A percentile compares a stretch with the other conserved stretches of the same genome.
phyloP scores from a whole-genome alignment of 2,888 invertebrate species.

The Unio delphinus region DNA sequence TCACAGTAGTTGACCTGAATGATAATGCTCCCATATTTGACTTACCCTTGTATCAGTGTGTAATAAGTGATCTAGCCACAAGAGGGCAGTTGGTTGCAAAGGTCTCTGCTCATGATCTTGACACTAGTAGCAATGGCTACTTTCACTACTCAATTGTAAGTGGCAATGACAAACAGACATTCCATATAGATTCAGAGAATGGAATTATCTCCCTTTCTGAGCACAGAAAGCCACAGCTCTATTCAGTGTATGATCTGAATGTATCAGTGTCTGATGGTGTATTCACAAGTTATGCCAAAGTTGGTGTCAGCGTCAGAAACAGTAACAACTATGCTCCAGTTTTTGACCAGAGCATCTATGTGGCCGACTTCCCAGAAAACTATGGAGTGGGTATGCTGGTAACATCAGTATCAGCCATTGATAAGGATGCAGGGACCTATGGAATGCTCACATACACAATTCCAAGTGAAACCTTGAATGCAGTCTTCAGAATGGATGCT shows the following conservation, averaged over 20 bases:
- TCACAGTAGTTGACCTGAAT: conserved; percentile 89
- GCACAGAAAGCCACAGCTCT: conserved; percentile 81
- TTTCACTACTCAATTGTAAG: conserved; percentile 87
- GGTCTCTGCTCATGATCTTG: conserved; percentile 90
- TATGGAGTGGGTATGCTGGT: conserved; percentile 83
- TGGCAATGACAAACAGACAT: conserved; percentile 78
- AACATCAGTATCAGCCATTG: conserved; percentile 84
- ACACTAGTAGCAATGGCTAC: conserved; percentile 82
- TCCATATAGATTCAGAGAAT: conserved; percentile 63
- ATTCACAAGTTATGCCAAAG: conserved; percentile 86
- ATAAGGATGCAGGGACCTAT: conserved; percentile 82
- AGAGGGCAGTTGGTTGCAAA: conserved; percentile 91
- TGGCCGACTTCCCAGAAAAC: conserved; percentile 86
- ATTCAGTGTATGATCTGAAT: conserved; percentile 82
- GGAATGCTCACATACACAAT: conserved; percentile 77
- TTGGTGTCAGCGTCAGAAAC: conserved; percentile 62
- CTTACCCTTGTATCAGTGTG: conserved; percentile 79
- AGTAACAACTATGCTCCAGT: conserved; percentile 84
- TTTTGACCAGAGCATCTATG: conserved; percentile 84
- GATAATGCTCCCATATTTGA: conserved; percentile 83
- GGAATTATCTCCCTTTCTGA: conserved; percentile 82
- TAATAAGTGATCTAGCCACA: conserved; percentile 85
- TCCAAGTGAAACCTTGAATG: conserved; percentile 66
- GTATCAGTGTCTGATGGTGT: conserved; percentile 96
- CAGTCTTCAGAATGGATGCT: conserved; percentile 71